Evolutionary conservation across 2,113 vertebrate genomes (phyloP).

Genomic region (Pollimyrus isidori): DNA sequence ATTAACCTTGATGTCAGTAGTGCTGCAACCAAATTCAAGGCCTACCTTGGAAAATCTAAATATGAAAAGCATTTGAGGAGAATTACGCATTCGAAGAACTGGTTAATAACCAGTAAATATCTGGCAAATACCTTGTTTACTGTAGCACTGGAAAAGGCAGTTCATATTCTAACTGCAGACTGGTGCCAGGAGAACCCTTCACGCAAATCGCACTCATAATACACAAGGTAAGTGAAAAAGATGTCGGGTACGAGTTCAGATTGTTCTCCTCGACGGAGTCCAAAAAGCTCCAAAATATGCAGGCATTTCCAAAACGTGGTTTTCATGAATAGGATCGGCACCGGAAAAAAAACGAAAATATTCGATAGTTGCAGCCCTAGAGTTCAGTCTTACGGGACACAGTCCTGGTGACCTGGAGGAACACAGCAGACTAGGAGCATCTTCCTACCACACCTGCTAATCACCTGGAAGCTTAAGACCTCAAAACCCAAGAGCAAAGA

Average conservation of each 20-base stretch:
- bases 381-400: not conserved
- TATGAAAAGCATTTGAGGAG: not conserved
- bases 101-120: not conserved
- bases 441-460: not conserved
- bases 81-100: not conserved
- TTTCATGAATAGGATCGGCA: not conserved
- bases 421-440: not conserved
- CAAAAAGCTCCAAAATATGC: not conserved
- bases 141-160: not conserved
- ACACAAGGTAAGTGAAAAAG: too few species aligned
- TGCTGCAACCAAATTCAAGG: not conserved
- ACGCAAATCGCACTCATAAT: not conserved
- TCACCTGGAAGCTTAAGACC: not conserved
- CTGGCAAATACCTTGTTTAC: not conserved
- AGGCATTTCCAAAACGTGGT: not conserved
- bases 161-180: not conserved
- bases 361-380: not conserved
- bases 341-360: not conserved
- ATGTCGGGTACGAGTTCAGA: not conserved
- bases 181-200: not conserved
- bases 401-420: not conserved
- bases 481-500: not conserved
- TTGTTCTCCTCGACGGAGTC: not conserved
- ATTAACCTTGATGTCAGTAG: not conserved
- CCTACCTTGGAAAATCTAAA: not conserved